A percentile compares a stretch with the other conserved stretches of the same genome.
These are phyloP conservation scores for Sipha flava DNA, from an alignment of 1,140 invertebrate species.

Conservation along the genomic window DNA sequence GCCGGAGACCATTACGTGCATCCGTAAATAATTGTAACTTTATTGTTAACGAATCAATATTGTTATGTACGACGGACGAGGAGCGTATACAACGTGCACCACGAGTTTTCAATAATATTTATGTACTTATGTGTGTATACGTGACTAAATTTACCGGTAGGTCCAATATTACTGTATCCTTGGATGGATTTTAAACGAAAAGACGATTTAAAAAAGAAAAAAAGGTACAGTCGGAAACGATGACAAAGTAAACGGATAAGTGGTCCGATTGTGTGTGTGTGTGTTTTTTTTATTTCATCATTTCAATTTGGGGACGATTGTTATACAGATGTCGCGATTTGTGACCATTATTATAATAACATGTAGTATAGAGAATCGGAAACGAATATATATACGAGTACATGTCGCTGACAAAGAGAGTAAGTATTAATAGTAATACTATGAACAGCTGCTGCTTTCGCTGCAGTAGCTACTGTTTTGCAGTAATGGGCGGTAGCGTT, in stretches of 20 bases:
- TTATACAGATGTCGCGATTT: conserved; percentile 6
- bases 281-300: neutral
- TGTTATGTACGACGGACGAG: no score
- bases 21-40: no score
- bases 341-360: neutral
- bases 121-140: no score
- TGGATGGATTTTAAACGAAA: neutral
- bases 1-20: no score
- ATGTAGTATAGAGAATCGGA: neutral
- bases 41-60: no score
- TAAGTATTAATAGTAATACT: no score
- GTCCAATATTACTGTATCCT: neutral
- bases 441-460: conserved; percentile 2
- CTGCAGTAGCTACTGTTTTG: no score
- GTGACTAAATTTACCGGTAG: neutral
- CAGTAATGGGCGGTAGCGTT: no score
- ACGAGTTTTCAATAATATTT: neutral
- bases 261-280: neutral
- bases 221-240: neutral
- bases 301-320: conserved; percentile 6
- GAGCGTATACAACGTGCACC: neutral
- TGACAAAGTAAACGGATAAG: neutral
- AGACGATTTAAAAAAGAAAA: neutral
- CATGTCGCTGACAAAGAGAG: neutral
- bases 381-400: neutral